Base-by-base conservation (phyloP, 2,888 invertebrate species). In the Pseudeuparius sepicola region DNA sequence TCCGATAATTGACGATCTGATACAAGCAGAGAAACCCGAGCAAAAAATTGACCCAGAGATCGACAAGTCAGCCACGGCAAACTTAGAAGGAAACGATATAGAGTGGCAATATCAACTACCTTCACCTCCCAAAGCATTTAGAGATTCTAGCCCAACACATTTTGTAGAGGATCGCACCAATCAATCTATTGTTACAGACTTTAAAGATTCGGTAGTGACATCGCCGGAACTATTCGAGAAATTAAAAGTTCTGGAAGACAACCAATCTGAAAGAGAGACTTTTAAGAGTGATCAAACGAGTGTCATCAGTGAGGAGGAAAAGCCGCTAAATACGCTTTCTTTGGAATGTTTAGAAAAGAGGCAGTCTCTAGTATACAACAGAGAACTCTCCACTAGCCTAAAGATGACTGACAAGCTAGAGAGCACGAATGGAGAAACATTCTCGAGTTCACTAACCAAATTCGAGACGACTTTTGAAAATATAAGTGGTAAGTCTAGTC, bases 31-130 rank as follows among this genome's bases (percentile, higher is more conserved):
- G n/a, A n/a, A n/a, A n/a, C n/a, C n/a, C n/a, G n/a, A 26, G n/a
- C 16, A 10, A 7, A 26, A 31, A 26, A 25, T 31, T 16, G 6
- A 23, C n/a, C 12, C 7, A 26, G 26, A 26, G 7, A 9, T 26
- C 9, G 9, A 6, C 26, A 26, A 26, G 10, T 10, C 10, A 10
- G 6, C 29, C 17, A 14, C 16, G 11, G 28, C 9, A 30, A 27
- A 10, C 18, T 16, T 31, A 24, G 23, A 37, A 36, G 13, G 37
- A 40, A 10, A 17, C 14, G 57, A 60, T 29, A 39, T 54, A 12
- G 60, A 63, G 24, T 74, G 73, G 73, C 59, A 73, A 50, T 66
- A 72, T 58, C 62, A 66, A 42, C 56, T 74, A 24, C 75, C 75
- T 1, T 71, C 71, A 1, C 75, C 75, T 2, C 75, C 75, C 2